Conservation (phyloP, 2,113 vertebrate genomes). For the Trochalopteron elliotii region DNA sequence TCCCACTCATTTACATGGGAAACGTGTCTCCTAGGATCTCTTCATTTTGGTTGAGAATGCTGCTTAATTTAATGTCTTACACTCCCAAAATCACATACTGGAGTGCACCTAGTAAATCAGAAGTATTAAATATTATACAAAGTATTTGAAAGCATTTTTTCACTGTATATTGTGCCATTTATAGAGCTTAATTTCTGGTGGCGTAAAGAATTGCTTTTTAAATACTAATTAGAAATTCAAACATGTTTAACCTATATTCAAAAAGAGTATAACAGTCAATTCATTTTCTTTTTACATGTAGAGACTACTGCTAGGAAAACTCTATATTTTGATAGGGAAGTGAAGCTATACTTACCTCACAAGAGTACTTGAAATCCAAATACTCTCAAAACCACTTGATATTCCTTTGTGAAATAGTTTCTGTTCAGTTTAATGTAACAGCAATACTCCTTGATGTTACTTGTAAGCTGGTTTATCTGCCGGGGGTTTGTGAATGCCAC, state of each 20-base stretch:
- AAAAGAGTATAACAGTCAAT: neutral
- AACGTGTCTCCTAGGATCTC: fast-evolving
- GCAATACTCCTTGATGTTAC: neutral
- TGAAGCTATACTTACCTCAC: neutral
- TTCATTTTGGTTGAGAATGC: neutral
- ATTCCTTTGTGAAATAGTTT: neutral
- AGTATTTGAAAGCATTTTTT: neutral
- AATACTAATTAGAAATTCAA: neutral
- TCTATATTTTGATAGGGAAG: neutral
- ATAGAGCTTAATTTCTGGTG: neutral
- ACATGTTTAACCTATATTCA: neutral
- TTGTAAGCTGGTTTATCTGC: neutral
- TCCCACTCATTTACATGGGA: neutral
- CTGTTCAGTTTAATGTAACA: neutral
- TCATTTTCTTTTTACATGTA: neutral
- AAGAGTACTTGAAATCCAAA: neutral
- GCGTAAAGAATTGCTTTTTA: neutral
- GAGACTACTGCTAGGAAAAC: neutral
- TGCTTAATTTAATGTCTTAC: neutral
- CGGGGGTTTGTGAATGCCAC: neutral
- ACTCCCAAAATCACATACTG: neutral
- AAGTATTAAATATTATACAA: neutral
- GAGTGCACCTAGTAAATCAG: neutral
- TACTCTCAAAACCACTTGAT: neutral
- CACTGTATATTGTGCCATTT: neutral